Evolutionary conservation across 2,797 vertebrate genomes (phyloP).

Genomic region (Melanotaenia trifasciata): DNA sequence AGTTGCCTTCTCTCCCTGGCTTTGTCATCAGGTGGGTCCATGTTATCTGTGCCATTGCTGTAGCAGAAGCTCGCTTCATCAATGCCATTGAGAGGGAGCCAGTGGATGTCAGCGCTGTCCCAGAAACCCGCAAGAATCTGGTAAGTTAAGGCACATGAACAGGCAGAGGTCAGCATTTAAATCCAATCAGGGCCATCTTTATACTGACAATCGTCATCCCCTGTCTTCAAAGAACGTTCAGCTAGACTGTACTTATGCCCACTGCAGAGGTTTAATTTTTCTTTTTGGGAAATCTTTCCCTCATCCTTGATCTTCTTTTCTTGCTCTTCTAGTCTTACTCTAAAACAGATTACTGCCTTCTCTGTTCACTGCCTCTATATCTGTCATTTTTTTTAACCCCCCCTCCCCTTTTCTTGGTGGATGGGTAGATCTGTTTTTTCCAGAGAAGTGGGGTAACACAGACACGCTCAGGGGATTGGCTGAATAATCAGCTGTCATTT

Average conservation of each 20-base stretch:
- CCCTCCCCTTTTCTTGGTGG: slow-evolving; percentile 19
- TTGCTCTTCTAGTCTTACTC: background rate
- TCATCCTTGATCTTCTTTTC: background rate
- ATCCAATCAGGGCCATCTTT: background rate
- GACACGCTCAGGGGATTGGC: slow-evolving; percentile 67
- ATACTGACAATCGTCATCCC: background rate
- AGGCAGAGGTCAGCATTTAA: background rate
- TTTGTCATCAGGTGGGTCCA: slow-evolving; percentile 90
- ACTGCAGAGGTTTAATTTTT: background rate
- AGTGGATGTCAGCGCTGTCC: slow-evolving; percentile 90
- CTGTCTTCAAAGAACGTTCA: background rate
- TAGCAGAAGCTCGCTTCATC: slow-evolving; percentile 92
- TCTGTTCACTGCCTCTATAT: slow-evolving; percentile 23
- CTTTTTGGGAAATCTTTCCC: background rate
- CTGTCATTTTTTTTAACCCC: slow-evolving; percentile 11
- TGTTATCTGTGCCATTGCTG: slow-evolving; percentile 94
- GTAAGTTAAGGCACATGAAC: slow-evolving; percentile 75
- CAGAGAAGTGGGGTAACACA: slow-evolving; percentile 57
- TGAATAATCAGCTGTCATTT: slow-evolving; percentile 83
- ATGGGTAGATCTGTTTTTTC: slow-evolving; percentile 55
- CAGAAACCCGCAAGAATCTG: slow-evolving; percentile 93
- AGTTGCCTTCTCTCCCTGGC: background rate
- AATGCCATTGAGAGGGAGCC: slow-evolving; percentile 90
- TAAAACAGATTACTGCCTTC: slow-evolving; percentile 14
- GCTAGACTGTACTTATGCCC: background rate